Percentiles rank a stretch among this genome's conserved stretches.
These are phyloP conservation scores for Ophioninae sp. DNA, from an alignment of 2,888 invertebrate species.

Conservation along the genomic window DNA sequence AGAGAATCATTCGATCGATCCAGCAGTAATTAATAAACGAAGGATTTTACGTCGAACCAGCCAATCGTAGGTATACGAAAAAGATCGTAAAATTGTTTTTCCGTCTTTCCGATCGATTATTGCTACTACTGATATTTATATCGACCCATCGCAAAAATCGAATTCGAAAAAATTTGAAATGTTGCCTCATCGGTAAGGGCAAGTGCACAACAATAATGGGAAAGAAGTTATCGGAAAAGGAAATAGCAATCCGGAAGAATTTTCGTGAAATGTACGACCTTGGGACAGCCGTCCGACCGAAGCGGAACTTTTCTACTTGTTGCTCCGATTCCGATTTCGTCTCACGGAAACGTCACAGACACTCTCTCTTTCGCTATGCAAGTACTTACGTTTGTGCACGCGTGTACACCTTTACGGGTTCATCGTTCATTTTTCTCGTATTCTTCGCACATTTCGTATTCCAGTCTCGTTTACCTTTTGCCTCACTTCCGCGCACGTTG, in stretches of 20 bases:
- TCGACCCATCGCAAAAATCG: neutral
- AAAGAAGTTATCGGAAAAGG: neutral
- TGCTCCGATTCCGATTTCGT: conserved; percentile 54
- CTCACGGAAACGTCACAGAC: conserved; percentile 27
- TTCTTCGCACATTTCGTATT: conserved; percentile 41
- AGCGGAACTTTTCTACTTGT: conserved; percentile 50
- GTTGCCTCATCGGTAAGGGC: neutral
- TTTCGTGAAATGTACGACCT: neutral
- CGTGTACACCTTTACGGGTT: neutral
- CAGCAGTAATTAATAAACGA: conserved; percentile 3
- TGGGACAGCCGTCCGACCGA: conserved; percentile 48
- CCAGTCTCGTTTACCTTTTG: conserved; percentile 54
- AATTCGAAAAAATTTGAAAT: neutral
- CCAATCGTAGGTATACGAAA: neutral
- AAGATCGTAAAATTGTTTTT: neutral
- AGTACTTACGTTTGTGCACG: neutral
- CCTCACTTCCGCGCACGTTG: conserved; percentile 53
- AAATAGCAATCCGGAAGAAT: neutral
- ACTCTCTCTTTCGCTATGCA: conserved; percentile 28
- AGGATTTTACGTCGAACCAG: neutral
- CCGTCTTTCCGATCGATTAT: neutral
- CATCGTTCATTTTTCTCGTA: conserved; percentile 23
- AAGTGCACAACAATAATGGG: neutral
- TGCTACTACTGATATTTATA: neutral
- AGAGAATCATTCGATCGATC: conserved; percentile 63